Evolutionary conservation across 1,140 invertebrate genomes (phyloP), one percentile per base, ranked within the genome.

Genomic region (Acromyrmex charruanus): DNA sequence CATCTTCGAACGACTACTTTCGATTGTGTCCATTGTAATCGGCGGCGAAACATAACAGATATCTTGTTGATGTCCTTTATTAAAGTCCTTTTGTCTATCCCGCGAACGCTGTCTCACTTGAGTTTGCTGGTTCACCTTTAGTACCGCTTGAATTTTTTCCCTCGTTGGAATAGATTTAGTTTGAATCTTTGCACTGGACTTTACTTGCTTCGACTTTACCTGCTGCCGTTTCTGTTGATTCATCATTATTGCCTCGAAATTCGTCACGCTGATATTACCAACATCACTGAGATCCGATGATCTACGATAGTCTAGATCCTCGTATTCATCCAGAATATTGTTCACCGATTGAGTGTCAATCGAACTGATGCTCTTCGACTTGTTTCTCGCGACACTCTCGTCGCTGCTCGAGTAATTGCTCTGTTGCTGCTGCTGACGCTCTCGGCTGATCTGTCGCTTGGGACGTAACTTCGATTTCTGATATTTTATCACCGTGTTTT

Each of bases 271-370:
- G 82, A 93, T 89, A 39, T 91, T 93, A 1, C 92, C 88, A 5
- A 88, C 87, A 25, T 93, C 93, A 63, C 93, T 93, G 9, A 92
- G 74, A 21, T 92, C 93, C 9, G 93, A 92, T 6, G 93, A 93
- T 16, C 89, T 88, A 12, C 92, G 66, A 61, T 89, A 93, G 55
- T 94, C 91, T 2, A 93, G 86, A 72, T 94, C 93, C 75, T 94
- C 93, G 74, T 91, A 94, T 84, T 94, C 92, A 66, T 94, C 93
- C 14, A 94, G 86, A 18, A 94, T 94, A 44, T 94, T 94, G 72
- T 94, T 94, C 10, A 94, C 91, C 9, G 93, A 94, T 63, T 94
- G 93, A 0, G 93, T 92, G 80, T 94, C 93, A 58, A 94, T 93
- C 35, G 93, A 94, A 68, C 92, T 94, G 16, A 90, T 93, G 77